Base-by-base conservation (phyloP, 2,797 vertebrate species). In the Etheostoma perlongum region DNA sequence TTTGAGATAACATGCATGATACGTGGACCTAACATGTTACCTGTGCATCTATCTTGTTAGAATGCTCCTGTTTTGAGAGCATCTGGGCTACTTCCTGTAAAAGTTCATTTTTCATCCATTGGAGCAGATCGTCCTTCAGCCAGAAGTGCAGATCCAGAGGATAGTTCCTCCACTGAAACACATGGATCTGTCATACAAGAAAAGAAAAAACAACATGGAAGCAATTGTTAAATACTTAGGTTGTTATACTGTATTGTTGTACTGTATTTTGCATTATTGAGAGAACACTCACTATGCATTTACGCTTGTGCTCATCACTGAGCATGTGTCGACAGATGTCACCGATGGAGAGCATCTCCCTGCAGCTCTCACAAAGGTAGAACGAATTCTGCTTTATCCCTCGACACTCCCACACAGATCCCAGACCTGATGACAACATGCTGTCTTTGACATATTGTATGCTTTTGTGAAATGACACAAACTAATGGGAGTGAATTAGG, bases 351-450 rank as follows among this genome's bases (percentile, higher is more conserved):
- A 93, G 2, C 0, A 0, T 87, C 72, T 74, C 18, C 0, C 30
- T 42, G 49, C 94, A 95, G 87, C 89, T 85, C 47, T 87, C 82
- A 46, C 94, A 95, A 71, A 95, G 67, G 78, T 48, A 95, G 70
- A 94, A 84, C 0, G 86, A 25, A 0, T 13, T 23, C 30, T 8
- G 19, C 51, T 21, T 47, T 0, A 62, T 49, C 1, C 78, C 85
- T 4, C 27, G 79, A 49, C 91, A 93, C 76, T 94, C 93, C 80
- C 89, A 91, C 40, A 95, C 74, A 48, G 12, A 74, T 15, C 60
- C 30, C 42, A 82, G 73, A 81, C 94, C 94, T 95, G 77, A 74
- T 12, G 30, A 72, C 2, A 21, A 74, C 19, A 81, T 5, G 14
- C 1, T 0, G 6, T 30, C 1, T 9, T 67, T 49, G n/a, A 77